Percentiles rank a stretch among this genome's conserved stretches.
Conservation (phyloP, 2,888 invertebrate genomes). For the Lithophane socia region DNA sequence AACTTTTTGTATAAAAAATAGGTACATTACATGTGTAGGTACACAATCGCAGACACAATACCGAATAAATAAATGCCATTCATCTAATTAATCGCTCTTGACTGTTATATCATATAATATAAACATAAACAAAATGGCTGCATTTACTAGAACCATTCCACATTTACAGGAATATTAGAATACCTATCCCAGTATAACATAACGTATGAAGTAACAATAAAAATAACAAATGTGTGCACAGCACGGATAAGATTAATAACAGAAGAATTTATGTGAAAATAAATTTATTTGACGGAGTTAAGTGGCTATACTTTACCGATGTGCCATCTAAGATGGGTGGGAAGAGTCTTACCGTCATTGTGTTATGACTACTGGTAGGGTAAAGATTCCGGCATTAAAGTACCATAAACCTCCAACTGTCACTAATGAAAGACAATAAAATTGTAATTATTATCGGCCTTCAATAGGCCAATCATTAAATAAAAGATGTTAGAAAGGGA, state of each 20-base stretch:
- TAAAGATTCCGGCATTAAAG: neutral
- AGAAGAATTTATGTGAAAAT: constrained; percentile 72
- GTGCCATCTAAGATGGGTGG: constrained; percentile 25
- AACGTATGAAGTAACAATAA: constrained; percentile 70
- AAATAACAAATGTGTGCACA: constrained; percentile 74
- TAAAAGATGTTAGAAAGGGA: too few species aligned
- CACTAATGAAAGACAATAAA: too few species aligned
- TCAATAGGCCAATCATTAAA: too few species aligned
- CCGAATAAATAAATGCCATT: neutral
- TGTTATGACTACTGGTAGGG: constrained; percentile 2
- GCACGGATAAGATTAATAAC: constrained; percentile 76
- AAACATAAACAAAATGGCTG: neutral
- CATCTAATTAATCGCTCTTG: neutral
- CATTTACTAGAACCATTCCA: neutral
- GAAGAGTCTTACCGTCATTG: neutral
- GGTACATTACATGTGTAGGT: neutral
- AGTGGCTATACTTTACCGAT: constrained; percentile 64
- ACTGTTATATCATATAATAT: neutral
- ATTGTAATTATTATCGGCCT: too few species aligned
- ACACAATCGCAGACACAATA: neutral
- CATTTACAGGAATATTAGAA: neutral
- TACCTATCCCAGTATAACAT: constrained; percentile 52
- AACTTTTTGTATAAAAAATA: neutral
- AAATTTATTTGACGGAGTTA: constrained; percentile 77
- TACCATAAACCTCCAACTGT: too few species aligned